These are phyloP conservation scores for Tinamus major DNA, from an alignment of 2,797 vertebrate species.

Conservation along the genomic window DNA sequence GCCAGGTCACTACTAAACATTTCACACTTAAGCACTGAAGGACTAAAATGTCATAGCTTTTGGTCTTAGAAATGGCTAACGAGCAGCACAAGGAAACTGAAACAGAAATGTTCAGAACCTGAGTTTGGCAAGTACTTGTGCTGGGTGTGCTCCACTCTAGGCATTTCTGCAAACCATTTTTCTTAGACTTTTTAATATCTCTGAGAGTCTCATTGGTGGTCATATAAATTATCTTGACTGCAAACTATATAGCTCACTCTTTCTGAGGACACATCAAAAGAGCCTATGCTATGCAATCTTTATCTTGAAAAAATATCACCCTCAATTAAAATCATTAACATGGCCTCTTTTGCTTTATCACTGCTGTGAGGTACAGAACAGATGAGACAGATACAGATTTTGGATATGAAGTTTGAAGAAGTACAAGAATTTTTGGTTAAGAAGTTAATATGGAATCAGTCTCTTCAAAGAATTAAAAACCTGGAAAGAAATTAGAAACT, in stretches of 20 bases:
- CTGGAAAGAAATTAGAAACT: not conserved
- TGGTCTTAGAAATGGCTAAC: not conserved
- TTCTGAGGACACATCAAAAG: conserved; percentile 63
- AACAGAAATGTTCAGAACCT: not conserved
- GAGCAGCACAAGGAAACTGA: not conserved
- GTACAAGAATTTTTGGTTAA: not conserved
- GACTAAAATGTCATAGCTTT: not conserved
- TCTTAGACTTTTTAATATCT: not conserved
- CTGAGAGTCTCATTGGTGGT: not conserved
- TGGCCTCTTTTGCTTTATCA: conserved; percentile 44
- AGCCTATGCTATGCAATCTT: conserved; percentile 28
- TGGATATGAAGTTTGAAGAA: not conserved
- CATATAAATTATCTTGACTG: conserved; percentile 64
- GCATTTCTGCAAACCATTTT: not conserved
- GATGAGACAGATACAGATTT: conserved; percentile 1
- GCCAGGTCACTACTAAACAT: not conserved
- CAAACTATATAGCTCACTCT: not conserved
- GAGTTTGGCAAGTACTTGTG: not conserved
- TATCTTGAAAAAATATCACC: conserved; percentile 63
- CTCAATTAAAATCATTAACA: conserved; percentile 70
- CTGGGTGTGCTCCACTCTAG: not conserved
- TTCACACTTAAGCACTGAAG: not conserved
- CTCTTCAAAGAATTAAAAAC: not conserved
- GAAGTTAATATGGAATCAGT: not conserved
- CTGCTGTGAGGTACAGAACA: conserved; percentile 48